Evolutionary conservation across 2,113 vertebrate genomes (phyloP).

Genomic region (Bombycilla garrulus): DNA sequence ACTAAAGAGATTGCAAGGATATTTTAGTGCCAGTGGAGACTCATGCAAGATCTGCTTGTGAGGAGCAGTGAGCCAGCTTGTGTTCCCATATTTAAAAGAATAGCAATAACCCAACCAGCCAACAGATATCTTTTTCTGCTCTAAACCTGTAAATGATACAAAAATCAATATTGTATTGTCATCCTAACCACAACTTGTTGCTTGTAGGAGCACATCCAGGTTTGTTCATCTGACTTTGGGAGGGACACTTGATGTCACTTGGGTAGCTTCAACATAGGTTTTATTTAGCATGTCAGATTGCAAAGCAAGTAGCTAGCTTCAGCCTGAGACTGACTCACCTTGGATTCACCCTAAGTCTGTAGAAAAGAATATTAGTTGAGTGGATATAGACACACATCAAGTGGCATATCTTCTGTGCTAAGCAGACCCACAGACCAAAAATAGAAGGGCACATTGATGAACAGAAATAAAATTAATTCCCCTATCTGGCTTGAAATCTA

Average conservation of each 20-base stretch:
- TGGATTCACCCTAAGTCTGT: not conserved
- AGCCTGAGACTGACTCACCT: not conserved
- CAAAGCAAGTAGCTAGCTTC: not conserved
- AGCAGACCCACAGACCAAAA: not conserved
- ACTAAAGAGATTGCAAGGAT: not conserved
- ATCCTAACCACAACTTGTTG: not conserved
- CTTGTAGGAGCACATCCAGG: not conserved
- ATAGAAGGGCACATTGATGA: not conserved
- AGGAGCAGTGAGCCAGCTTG: not conserved
- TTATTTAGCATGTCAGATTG: fast-evolving
- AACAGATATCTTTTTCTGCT: not conserved
- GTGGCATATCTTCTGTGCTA: not conserved
- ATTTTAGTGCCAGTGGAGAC: not conserved
- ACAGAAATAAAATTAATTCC: not conserved
- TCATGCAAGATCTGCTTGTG: not conserved
- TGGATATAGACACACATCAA: not conserved
- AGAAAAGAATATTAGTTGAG: not conserved
- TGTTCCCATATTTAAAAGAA: not conserved
- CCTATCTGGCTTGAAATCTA: not conserved
- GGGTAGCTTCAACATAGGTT: fast-evolving
- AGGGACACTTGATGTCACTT: not conserved
- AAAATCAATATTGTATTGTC: not conserved
- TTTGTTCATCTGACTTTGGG: not conserved
- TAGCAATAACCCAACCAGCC: not conserved
- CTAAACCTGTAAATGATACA: not conserved